A percentile compares a stretch with the other conserved stretches of the same genome.
Conservation (phyloP, 2,888 invertebrate species). For the Dasypolia templi region DNA sequence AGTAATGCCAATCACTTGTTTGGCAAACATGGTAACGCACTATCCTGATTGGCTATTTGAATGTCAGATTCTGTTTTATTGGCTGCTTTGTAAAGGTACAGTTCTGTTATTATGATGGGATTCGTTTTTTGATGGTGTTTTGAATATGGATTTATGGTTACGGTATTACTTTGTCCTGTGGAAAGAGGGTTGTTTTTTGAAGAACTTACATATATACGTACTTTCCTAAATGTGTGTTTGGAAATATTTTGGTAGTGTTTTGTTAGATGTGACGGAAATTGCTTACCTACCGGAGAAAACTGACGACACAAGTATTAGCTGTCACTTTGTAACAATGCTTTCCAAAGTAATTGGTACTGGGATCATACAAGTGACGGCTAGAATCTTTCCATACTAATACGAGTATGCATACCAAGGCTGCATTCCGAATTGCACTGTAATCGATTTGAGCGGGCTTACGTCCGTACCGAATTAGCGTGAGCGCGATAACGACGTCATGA, state of each 20-base stretch:
- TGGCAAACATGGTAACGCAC: slow-evolving; percentile 44
- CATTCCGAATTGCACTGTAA: too few relatives aligned
- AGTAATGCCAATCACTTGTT: slow-evolving; percentile 22
- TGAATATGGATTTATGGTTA: slow-evolving; percentile 38
- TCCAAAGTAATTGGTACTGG: neutral
- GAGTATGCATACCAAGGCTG: too few relatives aligned
- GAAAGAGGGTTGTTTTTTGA: neutral
- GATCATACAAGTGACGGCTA: too few relatives aligned
- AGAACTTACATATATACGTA: neutral
- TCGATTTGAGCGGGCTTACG: too few relatives aligned
- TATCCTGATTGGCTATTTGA: slow-evolving; percentile 46
- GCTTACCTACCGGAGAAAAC: neutral
- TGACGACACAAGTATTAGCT: too few relatives aligned
- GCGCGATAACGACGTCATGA: too few relatives aligned
- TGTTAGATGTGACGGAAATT: neutral
- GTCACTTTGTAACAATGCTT: neutral
- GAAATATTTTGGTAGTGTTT: neutral
- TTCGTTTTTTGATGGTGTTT: slow-evolving; percentile 43
- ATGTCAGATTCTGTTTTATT: slow-evolving; percentile 51
- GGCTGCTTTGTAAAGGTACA: slow-evolving; percentile 30
- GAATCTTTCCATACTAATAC: too few relatives aligned
- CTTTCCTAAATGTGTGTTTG: neutral
- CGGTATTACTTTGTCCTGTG: slow-evolving; percentile 1
- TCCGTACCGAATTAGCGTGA: too few relatives aligned
- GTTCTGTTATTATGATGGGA: slow-evolving; percentile 26